Evolutionary conservation across 1,140 invertebrate species (phyloP), one percentile per base, ranked within the genome.

Genomic region (Papilio glaucus): DNA sequence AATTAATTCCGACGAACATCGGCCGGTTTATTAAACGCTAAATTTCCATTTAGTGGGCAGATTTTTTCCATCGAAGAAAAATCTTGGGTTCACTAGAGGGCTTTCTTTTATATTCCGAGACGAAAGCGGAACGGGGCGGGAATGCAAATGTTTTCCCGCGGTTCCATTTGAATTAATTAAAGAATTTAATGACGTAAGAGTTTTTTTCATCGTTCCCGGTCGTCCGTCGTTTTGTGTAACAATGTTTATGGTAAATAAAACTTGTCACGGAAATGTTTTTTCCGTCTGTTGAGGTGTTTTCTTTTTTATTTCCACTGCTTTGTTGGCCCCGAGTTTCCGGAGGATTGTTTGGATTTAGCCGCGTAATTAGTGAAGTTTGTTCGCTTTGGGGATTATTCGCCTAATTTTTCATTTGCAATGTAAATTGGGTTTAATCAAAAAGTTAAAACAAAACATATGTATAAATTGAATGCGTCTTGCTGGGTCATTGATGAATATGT

Each of bases 121-220:
- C 77, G 88, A 84, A 82, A 84, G 77, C 73, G 74, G 79, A 75
- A 73, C 72, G 73, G 83, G 80, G 75, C 75, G 75, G 70, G 79
- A 83, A 87, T 88, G 85, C 82, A 88, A 91, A 89, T 89, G 87
- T 86, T 91, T 87, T 86, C 85, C 86, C 88, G 89, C 85, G 85
- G 87, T 89, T 90, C 89, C 85, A 88, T 91, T 92, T 90, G 89
- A 91, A 91, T 91, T 92, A 92, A 92, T 92, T 92, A 92, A 89
- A 79, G 87, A 81, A 81, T 89, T 85, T 91, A 91, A 91, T 92
- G 88, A 90, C 77, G 81, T 81, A 82, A 79, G 88, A 90, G 84
- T 91, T 69, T 90, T n/a, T 88, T 87, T 85, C 83, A 82, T 87
- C 77, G 77, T 73, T n/a, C 42, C 53, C 75, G 72, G 78, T 77